Percentiles rank a stretch among this genome's conserved stretches.
Conservation (phyloP, 2,888 invertebrate genomes). For the Caprella mutica region DNA sequence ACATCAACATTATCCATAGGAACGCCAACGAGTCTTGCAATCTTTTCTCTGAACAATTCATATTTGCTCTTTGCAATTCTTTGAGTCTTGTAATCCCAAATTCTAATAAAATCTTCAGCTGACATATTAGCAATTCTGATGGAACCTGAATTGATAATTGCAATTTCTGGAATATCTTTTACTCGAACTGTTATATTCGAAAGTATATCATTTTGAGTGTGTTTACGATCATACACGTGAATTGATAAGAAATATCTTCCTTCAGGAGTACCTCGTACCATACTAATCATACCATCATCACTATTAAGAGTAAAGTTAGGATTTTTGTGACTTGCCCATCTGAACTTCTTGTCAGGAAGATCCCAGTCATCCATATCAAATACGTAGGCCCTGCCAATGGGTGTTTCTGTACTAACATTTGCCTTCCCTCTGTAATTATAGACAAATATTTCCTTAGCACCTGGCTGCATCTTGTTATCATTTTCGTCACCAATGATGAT, state of each 20-base stretch:
- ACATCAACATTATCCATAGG: conserved; percentile 84
- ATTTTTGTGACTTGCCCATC: conserved; percentile 63
- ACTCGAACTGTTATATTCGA: conserved; percentile 94
- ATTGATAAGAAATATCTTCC: conserved; percentile 49
- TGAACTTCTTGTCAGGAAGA: conserved; percentile 91
- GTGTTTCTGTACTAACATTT: conserved; percentile 16
- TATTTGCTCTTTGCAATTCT: conserved; percentile 74
- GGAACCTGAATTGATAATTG: conserved; percentile 89
- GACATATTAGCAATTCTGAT: conserved; percentile 84
- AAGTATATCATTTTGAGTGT: conserved; percentile 78
- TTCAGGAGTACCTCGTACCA: conserved; percentile 82
- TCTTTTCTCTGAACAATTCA: conserved; percentile 73
- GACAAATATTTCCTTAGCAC: conserved; percentile 87
- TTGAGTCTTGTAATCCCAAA: conserved; percentile 81
- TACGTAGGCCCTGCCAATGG: conserved; percentile 89
- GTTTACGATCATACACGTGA: conserved; percentile 84
- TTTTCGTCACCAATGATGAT: conserved; percentile 96
- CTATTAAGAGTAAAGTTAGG: conserved; percentile 76
- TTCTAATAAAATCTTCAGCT: conserved; percentile 89
- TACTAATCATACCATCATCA: conserved; percentile 88
- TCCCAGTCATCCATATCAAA: conserved; percentile 99
- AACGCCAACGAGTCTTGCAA: conserved; percentile 61
- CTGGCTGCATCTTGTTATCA: conserved; percentile 97
- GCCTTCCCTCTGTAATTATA: conserved; percentile 65
- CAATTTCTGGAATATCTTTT: conserved; percentile 87